These are phyloP conservation scores for Recurvirostra avosetta DNA, from an alignment of 2,113 vertebrate genomes.

Conservation along the genomic window DNA sequence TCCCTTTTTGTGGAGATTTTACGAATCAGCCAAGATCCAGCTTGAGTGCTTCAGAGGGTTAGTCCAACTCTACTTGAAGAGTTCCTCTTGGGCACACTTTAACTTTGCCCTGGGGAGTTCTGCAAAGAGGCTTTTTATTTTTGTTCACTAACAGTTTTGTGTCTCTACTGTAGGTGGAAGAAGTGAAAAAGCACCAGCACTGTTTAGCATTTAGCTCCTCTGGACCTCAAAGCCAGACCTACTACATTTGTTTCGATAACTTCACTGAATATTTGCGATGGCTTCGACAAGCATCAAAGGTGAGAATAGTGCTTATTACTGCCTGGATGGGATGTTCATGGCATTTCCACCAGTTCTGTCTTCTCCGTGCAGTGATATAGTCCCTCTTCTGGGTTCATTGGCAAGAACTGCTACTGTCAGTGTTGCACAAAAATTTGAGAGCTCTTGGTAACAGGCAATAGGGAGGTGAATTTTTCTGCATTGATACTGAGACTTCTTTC, in stretches of 20 bases:
- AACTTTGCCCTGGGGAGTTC: neutral
- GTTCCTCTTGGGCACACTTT: neutral
- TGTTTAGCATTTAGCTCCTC: conserved; percentile 97
- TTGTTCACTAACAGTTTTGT: neutral
- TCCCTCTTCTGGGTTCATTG: neutral
- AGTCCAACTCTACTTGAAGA: neutral
- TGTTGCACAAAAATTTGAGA: neutral
- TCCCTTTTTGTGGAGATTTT: neutral
- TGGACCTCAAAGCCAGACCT: conserved; percentile 96
- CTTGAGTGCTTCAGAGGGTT: neutral
- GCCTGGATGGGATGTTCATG: neutral
- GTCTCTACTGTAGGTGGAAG: conserved; percentile 84
- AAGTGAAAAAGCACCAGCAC: conserved; percentile 95
- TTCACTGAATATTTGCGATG: conserved; percentile 97
- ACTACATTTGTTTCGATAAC: conserved; percentile 95
- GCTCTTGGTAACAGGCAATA: neutral
- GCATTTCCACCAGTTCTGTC: neutral
- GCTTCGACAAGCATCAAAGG: conserved; percentile 96
- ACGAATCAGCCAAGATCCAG: neutral
- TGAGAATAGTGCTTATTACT: conserved; percentile 52
- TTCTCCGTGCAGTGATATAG: neutral
- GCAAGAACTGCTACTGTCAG: neutral
- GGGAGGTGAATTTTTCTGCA: neutral
- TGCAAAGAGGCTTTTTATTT: neutral
- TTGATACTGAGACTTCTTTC: neutral